Evolutionary conservation across 2,113 vertebrate species (phyloP).

Genomic region (Orientallactaga bullata): DNA sequence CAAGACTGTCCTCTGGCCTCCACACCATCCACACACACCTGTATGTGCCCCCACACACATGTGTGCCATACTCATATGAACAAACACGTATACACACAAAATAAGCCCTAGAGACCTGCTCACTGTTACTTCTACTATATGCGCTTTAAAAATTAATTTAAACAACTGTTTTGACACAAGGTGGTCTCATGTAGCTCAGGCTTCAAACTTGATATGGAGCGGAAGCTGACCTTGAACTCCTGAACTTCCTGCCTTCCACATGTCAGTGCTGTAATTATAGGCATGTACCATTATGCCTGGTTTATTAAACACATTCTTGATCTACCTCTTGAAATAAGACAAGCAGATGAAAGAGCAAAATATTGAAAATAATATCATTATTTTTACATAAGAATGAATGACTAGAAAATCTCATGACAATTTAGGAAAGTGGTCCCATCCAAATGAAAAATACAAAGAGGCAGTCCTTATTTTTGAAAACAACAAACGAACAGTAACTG

Average conservation of each 20-base stretch:
- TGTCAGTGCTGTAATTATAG: neutral
- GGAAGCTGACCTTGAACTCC: neutral
- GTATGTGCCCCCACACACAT: no score
- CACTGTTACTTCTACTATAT: no score
- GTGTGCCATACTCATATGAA: no score
- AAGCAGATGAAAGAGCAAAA: neutral
- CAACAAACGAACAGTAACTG: neutral
- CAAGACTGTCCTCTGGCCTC: no score
- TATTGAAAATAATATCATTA: neutral
- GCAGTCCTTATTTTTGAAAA: neutral
- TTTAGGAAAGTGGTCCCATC: neutral
- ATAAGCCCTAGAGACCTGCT: no score
- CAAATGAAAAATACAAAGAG: neutral
- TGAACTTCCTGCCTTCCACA: neutral
- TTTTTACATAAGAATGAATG: neutral
- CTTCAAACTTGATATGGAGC: neutral
- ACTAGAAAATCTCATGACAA: neutral
- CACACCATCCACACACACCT: no score
- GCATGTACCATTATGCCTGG: neutral
- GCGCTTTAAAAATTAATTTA: no score
- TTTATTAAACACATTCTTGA: accelerated
- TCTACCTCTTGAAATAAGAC: neutral
- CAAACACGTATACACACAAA: no score
- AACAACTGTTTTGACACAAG: no score
- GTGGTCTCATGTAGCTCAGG: no score